These are phyloP conservation scores for Drosophila tani DNA, from an alignment of 1,140 invertebrate genomes.

Conservation along the genomic window DNA sequence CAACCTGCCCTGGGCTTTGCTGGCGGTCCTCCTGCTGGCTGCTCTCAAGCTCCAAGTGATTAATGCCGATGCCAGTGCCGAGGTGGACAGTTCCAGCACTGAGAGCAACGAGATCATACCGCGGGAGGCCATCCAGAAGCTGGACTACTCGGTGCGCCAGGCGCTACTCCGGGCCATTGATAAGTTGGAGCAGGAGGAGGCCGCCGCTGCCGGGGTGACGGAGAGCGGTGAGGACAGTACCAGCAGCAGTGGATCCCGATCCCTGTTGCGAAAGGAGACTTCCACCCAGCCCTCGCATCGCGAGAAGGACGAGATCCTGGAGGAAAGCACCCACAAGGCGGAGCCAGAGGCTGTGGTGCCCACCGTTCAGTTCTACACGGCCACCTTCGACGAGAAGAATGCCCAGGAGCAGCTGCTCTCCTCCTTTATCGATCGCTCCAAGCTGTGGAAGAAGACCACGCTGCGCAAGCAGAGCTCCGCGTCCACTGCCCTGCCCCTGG, in stretches of 20 bases:
- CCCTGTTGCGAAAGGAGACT: conserved; percentile 28
- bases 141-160: conserved; percentile 89
- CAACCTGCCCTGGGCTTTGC: conserved; percentile 64
- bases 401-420: conserved; percentile 77
- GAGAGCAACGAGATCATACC: conserved; percentile 85
- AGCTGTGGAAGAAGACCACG: conserved; percentile 74
- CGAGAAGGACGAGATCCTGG: conserved; percentile 76
- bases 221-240: conserved; percentile 43
- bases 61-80: conserved; percentile 40
- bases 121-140: conserved; percentile 86
- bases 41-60: conserved; percentile 61
- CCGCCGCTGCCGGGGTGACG: conserved; percentile 63
- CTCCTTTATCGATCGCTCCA: conserved; percentile 77
- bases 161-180: conserved; percentile 89
- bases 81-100: conserved; percentile 83
- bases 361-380: conserved; percentile 82
- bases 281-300: conserved; percentile 57
- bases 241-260: conserved; percentile 20
- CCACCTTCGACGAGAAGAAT: conserved; percentile 78
- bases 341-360: conserved; percentile 70
- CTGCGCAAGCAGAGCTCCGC: conserved; percentile 42
- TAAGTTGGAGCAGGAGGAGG: conserved; percentile 87
- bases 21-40: conserved; percentile 56
- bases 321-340: conserved; percentile 71
- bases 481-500: conserved; percentile 8